Percentiles rank a stretch among this genome's conserved stretches.
Conservation (phyloP, 2,113 vertebrate species). For the Gnathonemus echidnorhynchus region DNA sequence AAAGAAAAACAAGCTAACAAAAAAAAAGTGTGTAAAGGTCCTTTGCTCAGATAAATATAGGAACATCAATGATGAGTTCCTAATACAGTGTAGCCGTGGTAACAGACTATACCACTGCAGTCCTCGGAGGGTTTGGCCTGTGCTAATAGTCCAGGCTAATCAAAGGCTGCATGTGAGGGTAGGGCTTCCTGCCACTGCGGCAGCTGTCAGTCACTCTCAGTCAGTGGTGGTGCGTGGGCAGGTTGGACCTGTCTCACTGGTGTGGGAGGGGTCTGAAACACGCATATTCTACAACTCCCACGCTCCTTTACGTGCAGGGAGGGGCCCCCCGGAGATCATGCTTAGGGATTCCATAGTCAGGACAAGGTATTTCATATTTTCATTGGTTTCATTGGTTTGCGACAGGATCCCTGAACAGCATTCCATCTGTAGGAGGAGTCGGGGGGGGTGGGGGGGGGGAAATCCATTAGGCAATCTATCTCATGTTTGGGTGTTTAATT, state of each 20-base stretch:
- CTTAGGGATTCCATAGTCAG: background rate
- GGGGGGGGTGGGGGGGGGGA: background rate
- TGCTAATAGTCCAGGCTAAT: background rate
- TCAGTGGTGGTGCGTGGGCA: background rate
- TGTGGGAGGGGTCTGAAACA: constrained; percentile 2
- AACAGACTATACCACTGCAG: background rate
- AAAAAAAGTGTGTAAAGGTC: background rate
- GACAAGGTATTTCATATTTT: background rate
- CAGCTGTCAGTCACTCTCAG: background rate
- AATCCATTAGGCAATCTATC: background rate
- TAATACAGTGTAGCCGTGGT: background rate
- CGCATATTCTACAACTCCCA: background rate
- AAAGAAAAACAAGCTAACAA: background rate
- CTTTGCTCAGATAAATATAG: background rate
- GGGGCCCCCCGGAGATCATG: background rate
- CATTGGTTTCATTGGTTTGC: background rate
- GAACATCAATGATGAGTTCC: background rate
- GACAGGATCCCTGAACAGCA: background rate
- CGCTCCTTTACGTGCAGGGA: background rate
- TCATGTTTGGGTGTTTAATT: background rate
- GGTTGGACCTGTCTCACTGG: constrained; percentile 14
- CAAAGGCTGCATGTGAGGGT: background rate
- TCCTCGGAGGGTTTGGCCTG: background rate
- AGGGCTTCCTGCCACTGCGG: background rate
- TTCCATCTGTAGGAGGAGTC: background rate